Conservation (phyloP, 2,113 vertebrate species). For the Rhagologus leucostigma region DNA sequence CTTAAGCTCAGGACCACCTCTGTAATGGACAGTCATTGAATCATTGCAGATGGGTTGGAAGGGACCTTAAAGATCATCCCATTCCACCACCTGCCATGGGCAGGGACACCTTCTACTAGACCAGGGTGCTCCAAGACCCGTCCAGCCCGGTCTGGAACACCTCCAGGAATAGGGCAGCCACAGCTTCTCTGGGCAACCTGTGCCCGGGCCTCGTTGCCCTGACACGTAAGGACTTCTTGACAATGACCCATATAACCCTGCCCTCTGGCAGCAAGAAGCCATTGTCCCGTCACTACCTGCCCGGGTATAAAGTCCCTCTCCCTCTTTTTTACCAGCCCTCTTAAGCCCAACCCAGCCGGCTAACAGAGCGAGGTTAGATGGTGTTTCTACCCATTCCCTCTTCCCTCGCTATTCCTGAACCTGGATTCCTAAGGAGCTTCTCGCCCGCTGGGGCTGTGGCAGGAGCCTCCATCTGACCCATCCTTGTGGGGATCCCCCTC, state of each 20-base stretch:
- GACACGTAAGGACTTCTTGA: background rate
- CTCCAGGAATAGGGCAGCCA: background rate
- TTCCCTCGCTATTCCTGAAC: too few relatives aligned
- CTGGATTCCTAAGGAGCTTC: background rate
- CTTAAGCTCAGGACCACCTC: background rate
- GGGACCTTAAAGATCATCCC: background rate
- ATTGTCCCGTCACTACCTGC: too few relatives aligned
- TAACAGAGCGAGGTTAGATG: rapidly evolving
- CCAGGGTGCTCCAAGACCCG: background rate
- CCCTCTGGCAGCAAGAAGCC: background rate
- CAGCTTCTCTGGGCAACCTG: background rate
- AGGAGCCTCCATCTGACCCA: background rate
- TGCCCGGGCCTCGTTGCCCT: rapidly evolving
- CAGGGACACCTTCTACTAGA: rapidly evolving
- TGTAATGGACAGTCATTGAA: background rate
- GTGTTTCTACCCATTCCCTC: background rate
- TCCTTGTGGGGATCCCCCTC: background rate
- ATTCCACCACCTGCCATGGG: background rate
- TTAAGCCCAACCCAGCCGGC: background rate
- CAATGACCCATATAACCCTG: too few relatives aligned
- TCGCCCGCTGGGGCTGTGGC: rapidly evolving
- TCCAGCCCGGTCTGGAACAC: background rate
- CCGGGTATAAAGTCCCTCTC: background rate
- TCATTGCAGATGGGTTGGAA: rapidly evolving
- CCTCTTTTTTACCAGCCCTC: background rate